A percentile compares a stretch with the other conserved stretches of the same genome.
Evolutionary conservation across 2,888 invertebrate species (phyloP).

Genomic region (Pachliopta kotzebuea): DNA sequence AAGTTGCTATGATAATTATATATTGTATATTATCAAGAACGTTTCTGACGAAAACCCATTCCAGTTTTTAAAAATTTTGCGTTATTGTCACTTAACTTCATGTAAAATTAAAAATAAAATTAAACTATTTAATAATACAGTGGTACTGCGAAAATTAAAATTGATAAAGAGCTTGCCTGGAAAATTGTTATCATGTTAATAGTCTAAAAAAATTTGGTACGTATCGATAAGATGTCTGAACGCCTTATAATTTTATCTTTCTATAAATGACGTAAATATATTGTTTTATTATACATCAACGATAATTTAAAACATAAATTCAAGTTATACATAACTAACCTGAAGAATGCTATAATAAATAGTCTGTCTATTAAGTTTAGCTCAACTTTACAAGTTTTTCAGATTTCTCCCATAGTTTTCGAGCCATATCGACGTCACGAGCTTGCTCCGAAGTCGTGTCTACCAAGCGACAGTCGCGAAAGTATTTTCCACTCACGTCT

Average conservation of each 20-base stretch:
- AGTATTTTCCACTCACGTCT: conserved; percentile 82
- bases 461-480: conserved; percentile 75
- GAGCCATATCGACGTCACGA: conserved; percentile 69
- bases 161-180: neutral
- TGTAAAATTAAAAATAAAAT: no score
- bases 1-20: no score
- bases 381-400: conserved; percentile 63
- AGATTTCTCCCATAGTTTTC: conserved; percentile 83
- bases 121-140: no score
- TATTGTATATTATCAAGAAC: no score
- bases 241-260: neutral
- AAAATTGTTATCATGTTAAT: neutral
- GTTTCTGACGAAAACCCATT: no score
- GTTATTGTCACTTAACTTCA: no score
- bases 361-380: neutral
- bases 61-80: no score
- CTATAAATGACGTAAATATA: neutral
- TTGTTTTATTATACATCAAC: neutral
- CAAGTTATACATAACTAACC: neutral
- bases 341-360: neutral
- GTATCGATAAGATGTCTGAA: neutral
- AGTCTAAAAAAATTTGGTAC: neutral
- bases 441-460: conserved; percentile 59
- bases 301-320: neutral
- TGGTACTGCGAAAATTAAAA: no score